Evolutionary conservation across 2,113 vertebrate genomes (phyloP).

Genomic region (Trematomus loennbergii): DNA sequence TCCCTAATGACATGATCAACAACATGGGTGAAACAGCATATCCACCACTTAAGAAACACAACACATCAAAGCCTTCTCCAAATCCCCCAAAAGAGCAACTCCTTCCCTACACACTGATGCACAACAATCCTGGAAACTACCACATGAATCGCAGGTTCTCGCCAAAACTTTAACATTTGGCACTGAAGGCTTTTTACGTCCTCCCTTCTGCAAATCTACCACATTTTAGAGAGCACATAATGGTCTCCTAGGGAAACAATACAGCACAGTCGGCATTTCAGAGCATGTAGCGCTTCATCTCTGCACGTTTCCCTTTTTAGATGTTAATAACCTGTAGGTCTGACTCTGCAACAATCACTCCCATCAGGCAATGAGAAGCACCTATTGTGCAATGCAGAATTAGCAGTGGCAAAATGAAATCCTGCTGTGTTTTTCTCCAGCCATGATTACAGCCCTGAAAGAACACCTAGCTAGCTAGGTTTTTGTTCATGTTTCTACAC

Average conservation of each 20-base stretch:
- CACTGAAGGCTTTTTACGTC: slow-evolving; percentile 9
- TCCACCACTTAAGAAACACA: slow-evolving; percentile 46
- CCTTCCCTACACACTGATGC: not conserved
- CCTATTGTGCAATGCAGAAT: slow-evolving; percentile 12
- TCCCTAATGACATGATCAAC: slow-evolving; percentile 53
- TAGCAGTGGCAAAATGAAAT: slow-evolving; percentile 40
- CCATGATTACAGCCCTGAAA: slow-evolving; percentile 25
- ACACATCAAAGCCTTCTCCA: slow-evolving; percentile 55
- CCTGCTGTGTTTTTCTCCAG: slow-evolving; percentile 13
- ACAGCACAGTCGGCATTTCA: slow-evolving; percentile 44
- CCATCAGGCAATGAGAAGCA: slow-evolving; percentile 24
- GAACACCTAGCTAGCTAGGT: not conserved
- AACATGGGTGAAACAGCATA: slow-evolving; percentile 31
- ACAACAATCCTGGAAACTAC: slow-evolving; percentile 39
- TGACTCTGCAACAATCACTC: slow-evolving; percentile 27
- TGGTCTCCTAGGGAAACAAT: slow-evolving; percentile 55
- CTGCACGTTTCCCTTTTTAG: slow-evolving; percentile 53
- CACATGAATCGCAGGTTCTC: slow-evolving; percentile 25
- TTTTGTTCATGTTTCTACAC: not conserved
- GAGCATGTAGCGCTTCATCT: slow-evolving; percentile 57
- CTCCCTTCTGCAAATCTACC: slow-evolving; percentile 44
- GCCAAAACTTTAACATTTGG: slow-evolving; percentile 28
- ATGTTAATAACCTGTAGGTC: slow-evolving; percentile 40
- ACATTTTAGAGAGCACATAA: slow-evolving; percentile 65
- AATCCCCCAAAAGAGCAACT: slow-evolving; percentile 50